Conservation (phyloP, 2,888 invertebrate genomes). For the Philopedon plagiatum region DNA sequence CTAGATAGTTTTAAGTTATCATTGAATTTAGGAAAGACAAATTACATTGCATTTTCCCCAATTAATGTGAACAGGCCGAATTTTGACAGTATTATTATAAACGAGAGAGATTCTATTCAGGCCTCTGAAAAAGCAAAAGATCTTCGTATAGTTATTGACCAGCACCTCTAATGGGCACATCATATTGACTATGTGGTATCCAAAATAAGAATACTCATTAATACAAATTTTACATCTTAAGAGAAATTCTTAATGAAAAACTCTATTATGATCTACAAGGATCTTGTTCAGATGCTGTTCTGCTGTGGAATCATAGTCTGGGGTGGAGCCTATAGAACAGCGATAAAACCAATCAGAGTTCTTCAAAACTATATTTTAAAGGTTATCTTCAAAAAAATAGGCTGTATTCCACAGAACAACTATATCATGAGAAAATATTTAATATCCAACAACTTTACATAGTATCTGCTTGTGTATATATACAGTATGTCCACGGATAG, state of each 20-base stretch:
- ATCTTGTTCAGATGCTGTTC: not conserved
- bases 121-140: no score
- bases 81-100: not conserved
- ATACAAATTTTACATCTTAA: not conserved
- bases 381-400: not conserved
- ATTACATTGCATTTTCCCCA: not conserved
- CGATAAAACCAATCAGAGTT: not conserved
- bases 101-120: no score
- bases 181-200: not conserved
- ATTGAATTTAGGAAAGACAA: not conserved
- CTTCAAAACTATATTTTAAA: not conserved
- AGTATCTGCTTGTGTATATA: no score
- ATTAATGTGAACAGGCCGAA: not conserved
- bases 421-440: no score
- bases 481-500: no score
- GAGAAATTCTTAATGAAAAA: not conserved
- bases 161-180: no score
- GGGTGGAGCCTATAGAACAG: not conserved
- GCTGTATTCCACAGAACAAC: no score
- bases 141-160: no score
- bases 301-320: not conserved
- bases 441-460: no score
- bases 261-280: not conserved
- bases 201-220: not conserved
- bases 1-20: not conserved